Percentiles rank a stretch among this genome's conserved stretches.
Evolutionary conservation across 2,888 invertebrate genomes (phyloP).

Genomic region (Pollenia labialis): DNA sequence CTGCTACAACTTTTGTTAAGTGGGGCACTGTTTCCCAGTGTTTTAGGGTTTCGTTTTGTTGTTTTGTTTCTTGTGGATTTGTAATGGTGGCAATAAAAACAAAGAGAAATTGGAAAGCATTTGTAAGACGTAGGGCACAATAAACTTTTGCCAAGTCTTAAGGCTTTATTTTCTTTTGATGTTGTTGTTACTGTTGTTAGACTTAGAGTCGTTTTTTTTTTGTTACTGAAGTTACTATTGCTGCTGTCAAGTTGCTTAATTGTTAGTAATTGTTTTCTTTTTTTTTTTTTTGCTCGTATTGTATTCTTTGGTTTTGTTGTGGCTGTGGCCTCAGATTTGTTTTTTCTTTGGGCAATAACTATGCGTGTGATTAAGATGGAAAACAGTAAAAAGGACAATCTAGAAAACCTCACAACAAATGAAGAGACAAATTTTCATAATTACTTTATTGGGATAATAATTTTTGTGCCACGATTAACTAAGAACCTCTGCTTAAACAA

Average conservation of each 20-base stretch:
- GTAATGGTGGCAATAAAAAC: constrained; percentile 32
- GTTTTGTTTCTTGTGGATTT: constrained; percentile 46
- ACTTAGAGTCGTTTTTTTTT: constrained; percentile 6
- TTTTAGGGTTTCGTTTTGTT: constrained; percentile 1
- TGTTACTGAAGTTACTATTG: constrained; percentile 26
- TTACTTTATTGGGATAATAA: constrained; percentile 75
- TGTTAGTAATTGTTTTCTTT: constrained; percentile 62
- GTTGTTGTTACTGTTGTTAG: constrained; percentile 4
- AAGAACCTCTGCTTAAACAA: constrained; percentile 1
- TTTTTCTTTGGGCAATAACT: neutral
- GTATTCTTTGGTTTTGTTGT: constrained; percentile 40
- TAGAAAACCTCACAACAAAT: constrained; percentile 56
- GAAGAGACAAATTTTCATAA: constrained; percentile 76
- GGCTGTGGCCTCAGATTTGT: neutral
- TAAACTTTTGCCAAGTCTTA: constrained; percentile 61
- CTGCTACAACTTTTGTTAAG: neutral
- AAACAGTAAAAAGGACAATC: constrained; percentile 24
- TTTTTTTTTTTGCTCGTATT: constrained; percentile 39
- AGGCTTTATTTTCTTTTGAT: constrained; percentile 62
- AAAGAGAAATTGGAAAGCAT: constrained; percentile 33
- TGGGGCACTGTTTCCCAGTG: neutral
- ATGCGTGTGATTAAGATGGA: constrained; percentile 23
- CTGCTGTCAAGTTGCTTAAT: constrained; percentile 44
- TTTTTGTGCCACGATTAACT: constrained; percentile 51
- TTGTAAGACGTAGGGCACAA: constrained; percentile 6